These are phyloP conservation scores for Cyclopterus lumpus DNA, from an alignment of 2,797 vertebrate genomes.

Conservation along the genomic window DNA sequence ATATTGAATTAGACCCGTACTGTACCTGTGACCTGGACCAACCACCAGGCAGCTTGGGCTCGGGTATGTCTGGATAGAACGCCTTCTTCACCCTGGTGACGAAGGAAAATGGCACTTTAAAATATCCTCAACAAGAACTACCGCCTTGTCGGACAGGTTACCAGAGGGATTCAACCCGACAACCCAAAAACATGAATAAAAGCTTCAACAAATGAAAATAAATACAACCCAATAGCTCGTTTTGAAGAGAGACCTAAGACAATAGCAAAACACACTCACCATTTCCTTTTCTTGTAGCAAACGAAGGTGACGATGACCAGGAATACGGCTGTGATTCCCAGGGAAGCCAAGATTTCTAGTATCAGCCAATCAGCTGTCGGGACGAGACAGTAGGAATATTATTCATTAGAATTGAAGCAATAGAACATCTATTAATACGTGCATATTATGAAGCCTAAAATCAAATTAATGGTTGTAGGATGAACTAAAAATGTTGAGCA, in stretches of 20 bases:
- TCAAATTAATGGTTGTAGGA: neutral
- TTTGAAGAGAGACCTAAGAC: neutral
- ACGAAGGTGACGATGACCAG: slow-evolving; percentile 85
- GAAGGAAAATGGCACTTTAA: slow-evolving; percentile 41
- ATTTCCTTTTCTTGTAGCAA: slow-evolving; percentile 94
- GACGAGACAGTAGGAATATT: slow-evolving; percentile 16
- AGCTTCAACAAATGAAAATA: neutral
- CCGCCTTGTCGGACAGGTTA: neutral
- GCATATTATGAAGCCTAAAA: neutral
- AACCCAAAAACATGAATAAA: neutral
- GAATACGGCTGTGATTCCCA: slow-evolving; percentile 85
- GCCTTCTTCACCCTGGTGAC: slow-evolving; percentile 93
- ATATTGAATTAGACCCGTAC: slow-evolving; percentile 13
- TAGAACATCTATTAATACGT: neutral
- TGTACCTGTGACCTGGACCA: slow-evolving; percentile 81
- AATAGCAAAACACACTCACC: slow-evolving; percentile 77
- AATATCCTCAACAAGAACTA: neutral
- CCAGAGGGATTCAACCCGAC: neutral
- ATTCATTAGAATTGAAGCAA: neutral
- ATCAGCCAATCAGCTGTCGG: slow-evolving; percentile 86
- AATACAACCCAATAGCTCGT: neutral
- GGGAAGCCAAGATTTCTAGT: slow-evolving; percentile 89
- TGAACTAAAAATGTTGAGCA: neutral
- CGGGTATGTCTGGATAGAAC: slow-evolving; percentile 96
- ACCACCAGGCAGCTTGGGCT: slow-evolving; percentile 88